These are phyloP conservation scores for Montipora sp. DNA, from an alignment of 64 coral and sea anemone species.

Conservation along the genomic window DNA sequence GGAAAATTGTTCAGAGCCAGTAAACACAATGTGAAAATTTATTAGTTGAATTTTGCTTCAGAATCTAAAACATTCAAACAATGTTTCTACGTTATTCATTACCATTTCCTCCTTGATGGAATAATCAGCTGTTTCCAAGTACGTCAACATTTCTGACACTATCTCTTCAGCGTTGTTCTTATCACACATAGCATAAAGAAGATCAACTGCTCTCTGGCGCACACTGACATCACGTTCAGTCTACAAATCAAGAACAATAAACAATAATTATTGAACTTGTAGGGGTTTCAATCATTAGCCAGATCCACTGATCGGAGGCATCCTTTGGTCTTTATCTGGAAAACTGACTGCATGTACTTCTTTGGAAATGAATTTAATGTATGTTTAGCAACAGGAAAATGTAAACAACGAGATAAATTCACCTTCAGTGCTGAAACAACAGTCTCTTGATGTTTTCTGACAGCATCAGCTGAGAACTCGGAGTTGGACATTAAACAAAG, in stretches of 20 bases:
- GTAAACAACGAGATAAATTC: not conserved
- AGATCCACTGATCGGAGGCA: no score
- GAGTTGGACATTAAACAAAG: conserved; percentile 95
- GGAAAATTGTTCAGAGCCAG: not conserved
- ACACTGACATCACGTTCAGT: conserved; percentile 98
- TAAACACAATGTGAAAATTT: not conserved
- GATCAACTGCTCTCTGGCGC: conserved; percentile 93
- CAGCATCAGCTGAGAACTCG: conserved; percentile 94
- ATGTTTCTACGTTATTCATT: not conserved
- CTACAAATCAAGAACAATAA: conserved; percentile 36
- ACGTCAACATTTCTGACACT: conserved; percentile 90
- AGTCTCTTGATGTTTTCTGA: conserved; percentile 98
- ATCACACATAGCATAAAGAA: conserved; percentile 99
- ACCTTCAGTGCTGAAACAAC: conserved; percentile 98
- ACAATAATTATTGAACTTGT: not conserved
- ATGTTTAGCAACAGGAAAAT: no score
- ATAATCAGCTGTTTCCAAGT: conserved; percentile 97
- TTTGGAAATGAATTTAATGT: no score
- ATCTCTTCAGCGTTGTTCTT: conserved; percentile 98
- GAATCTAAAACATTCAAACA: not conserved
- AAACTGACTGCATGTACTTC: no score
- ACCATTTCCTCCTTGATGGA: conserved; percentile 99
- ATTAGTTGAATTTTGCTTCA: no score
- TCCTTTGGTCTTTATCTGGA: no score
- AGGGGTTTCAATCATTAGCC: no score